Evolutionary conservation across 2,113 vertebrate genomes (phyloP), one percentile per base, ranked within the genome.

Genomic region (Empidonax traillii): DNA sequence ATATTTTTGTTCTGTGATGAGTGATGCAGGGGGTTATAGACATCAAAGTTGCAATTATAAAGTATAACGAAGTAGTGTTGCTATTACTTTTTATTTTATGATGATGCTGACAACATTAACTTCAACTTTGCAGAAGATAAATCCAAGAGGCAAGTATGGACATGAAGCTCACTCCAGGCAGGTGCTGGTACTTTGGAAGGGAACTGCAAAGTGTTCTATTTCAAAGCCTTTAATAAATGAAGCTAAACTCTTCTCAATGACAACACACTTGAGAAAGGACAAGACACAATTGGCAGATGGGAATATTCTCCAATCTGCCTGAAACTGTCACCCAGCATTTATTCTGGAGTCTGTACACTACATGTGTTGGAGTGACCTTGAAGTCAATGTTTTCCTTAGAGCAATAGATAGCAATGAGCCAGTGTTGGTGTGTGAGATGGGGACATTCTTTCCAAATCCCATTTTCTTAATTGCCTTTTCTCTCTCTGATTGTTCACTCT

Each of bases 191-290:
- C 39, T 88, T 74, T 35, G 52, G 59, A 90, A 80, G 27, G 3
- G 4, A 88, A 73, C 30, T 62, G 31, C 56, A 78, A 56, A 33
- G 25, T 20, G 16, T 75, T 78, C 61, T 58, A 62, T 66, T 56
- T 68, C 56, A 87, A 95, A 96, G n/a, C 28, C 51, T 96, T 75
- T 69, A 68, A 82, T 87, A 87, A 87, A 79, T 28, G 31, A 87
- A 87, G 47, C 53, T 55, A 73, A 94, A 79, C 6, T 33, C 18
- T 76, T 82, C 68, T 91, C 56, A 53, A 9, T 73, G 76, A 87
- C 52, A 75, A 41, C 20, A 72, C 59, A 63, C 73, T 85, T 94
- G 88, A 73, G 88, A 92, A 84, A 93, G 44, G 52, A 94, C 76
- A 89, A 84, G 31, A 37, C 65, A 87, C 28, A 93, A 52, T 1